Percentiles rank a stretch among this genome's conserved stretches.
phyloP scores from a whole-genome alignment of 2,888 invertebrate genomes.

The Eudemis profundana region DNA sequence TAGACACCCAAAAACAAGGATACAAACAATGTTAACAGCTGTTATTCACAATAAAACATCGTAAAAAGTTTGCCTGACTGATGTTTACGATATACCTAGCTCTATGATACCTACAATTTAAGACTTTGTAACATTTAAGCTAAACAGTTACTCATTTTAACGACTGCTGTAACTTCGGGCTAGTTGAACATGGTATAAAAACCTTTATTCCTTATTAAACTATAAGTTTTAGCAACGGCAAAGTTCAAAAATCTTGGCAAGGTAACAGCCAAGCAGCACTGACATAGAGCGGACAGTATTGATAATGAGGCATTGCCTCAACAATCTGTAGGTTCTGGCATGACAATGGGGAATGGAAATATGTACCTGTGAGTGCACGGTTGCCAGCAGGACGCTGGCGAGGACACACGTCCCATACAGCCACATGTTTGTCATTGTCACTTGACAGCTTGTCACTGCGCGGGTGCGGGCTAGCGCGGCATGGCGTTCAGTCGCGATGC shows the following conservation, averaged over 20 bases:
- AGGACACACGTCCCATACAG: conserved; percentile 64
- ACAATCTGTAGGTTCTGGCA: conserved; percentile 39
- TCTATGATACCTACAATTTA: conserved; percentile 2
- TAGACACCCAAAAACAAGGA: background rate
- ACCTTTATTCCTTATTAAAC: background rate
- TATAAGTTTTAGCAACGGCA: conserved; percentile 3
- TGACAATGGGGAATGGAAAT: conserved; percentile 6
- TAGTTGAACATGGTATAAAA: background rate
- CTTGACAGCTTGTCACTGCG: conserved; percentile 49
- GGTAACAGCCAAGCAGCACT: conserved; percentile 23
- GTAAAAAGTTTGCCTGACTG: background rate
- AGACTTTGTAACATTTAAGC: conserved; percentile 19
- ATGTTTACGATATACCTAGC: conserved; percentile 5
- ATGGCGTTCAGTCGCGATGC: conserved; percentile 74
- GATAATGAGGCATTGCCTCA: conserved; percentile 40
- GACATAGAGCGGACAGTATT: conserved; percentile 43
- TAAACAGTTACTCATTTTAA: conserved; percentile 1
- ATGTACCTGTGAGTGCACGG: conserved; percentile 70
- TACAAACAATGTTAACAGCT: background rate
- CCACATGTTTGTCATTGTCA: conserved; percentile 63
- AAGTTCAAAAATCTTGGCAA: conserved; percentile 35
- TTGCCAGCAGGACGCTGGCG: conserved; percentile 64
- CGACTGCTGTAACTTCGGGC: conserved; percentile 2
- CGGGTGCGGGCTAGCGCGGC: conserved; percentile 64
- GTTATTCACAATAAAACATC: conserved; percentile 6